Conservation (phyloP, 2,797 vertebrate genomes). For the Anomalospiza imberbis region DNA sequence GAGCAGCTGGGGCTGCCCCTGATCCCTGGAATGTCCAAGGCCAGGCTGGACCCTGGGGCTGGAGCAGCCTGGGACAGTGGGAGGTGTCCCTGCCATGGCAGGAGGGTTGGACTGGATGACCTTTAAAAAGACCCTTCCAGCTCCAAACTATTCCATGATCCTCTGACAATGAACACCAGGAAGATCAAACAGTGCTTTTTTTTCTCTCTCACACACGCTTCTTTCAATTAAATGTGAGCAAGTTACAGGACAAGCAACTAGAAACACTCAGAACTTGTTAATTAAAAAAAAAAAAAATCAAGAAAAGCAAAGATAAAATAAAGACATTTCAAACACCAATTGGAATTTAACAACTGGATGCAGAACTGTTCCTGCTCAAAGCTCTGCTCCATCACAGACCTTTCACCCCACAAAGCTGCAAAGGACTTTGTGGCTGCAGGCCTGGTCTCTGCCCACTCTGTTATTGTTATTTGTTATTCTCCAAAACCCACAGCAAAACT, state of each 20-base stretch:
- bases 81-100: neutral
- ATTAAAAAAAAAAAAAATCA: neutral
- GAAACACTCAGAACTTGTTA: neutral
- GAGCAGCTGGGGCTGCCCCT: neutral
- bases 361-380: neutral
- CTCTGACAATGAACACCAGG: neutral
- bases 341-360: neutral
- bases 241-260: neutral
- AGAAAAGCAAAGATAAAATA: neutral
- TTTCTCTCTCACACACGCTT: rapidly evolving
- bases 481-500: neutral
- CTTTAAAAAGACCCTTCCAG: neutral
- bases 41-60: rapidly evolving
- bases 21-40: neutral
- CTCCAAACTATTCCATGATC: neutral
- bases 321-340: neutral
- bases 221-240: neutral
- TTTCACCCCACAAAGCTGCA: neutral
- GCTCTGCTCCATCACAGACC: neutral
- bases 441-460: neutral
- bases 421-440: neutral
- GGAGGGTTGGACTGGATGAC: neutral
- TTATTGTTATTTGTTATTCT: neutral
- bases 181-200: neutral
- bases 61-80: neutral